Evolutionary conservation across 1,140 invertebrate species (phyloP).

Genomic region (Drosophila cardini): DNA sequence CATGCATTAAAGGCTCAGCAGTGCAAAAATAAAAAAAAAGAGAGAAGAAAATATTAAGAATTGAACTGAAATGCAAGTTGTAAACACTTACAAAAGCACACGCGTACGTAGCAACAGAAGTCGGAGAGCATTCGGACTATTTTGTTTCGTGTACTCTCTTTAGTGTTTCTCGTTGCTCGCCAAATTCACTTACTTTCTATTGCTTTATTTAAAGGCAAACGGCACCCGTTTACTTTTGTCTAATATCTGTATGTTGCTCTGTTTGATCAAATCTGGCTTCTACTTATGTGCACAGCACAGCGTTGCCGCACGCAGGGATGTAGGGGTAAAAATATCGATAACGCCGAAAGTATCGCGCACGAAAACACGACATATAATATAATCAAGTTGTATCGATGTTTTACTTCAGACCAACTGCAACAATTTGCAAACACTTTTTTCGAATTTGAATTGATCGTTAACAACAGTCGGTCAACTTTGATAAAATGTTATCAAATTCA

Average conservation of each 20-base stretch:
- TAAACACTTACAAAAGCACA: conserved; percentile 45
- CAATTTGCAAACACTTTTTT: conserved; percentile 30
- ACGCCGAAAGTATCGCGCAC: conserved; percentile 25
- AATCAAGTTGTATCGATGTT: conserved; percentile 24
- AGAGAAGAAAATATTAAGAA: conserved; percentile 10
- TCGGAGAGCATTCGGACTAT: conserved; percentile 3
- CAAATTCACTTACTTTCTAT: conserved; percentile 34
- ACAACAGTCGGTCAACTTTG: neutral
- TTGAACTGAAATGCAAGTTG: conserved; percentile 39
- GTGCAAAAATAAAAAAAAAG: conserved; percentile 28
- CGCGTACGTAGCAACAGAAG: conserved; percentile 24
- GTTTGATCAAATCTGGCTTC: conserved; percentile 54
- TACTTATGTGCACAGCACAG: conserved; percentile 44
- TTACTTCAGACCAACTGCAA: conserved; percentile 6
- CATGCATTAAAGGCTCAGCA: conserved; percentile 18
- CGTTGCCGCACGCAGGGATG: conserved; percentile 53
- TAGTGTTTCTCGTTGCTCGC: conserved; percentile 1
- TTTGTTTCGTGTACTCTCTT: neutral
- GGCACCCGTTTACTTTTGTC: conserved; percentile 23
- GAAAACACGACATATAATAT: conserved; percentile 8
- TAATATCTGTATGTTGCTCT: conserved; percentile 41
- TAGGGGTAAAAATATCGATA: conserved; percentile 52
- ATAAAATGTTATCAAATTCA: neutral
- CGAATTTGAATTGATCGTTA: conserved; percentile 1
- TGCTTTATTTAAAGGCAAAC: conserved; percentile 8